These are phyloP conservation scores for Pentalonia nigronervosa DNA, from an alignment of 1,140 invertebrate species.

Conservation along the genomic window DNA sequence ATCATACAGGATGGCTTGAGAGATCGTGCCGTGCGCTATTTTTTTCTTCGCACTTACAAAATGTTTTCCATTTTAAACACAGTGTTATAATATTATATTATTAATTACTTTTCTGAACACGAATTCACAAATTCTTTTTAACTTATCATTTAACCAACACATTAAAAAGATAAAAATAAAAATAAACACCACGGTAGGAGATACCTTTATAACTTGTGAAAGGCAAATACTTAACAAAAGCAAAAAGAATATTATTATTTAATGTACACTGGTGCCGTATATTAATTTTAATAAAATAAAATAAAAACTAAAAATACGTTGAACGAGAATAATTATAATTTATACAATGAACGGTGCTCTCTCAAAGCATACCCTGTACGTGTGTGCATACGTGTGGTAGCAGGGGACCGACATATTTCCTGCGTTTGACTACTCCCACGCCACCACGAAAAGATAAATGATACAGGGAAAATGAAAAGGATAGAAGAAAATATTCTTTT, in stretches of 20 bases:
- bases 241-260: not conserved
- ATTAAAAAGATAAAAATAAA: not conserved
- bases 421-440: constrained; percentile 10
- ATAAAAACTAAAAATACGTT: not conserved
- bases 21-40: not conserved
- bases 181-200: not conserved
- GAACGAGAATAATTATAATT: constrained; percentile 3
- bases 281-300: not conserved
- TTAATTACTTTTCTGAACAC: not conserved
- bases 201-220: not conserved
- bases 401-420: not conserved
- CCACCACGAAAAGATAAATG: constrained; percentile 12
- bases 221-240: not conserved
- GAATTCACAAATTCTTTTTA: not conserved
- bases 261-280: not conserved
- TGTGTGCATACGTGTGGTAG: not conserved
- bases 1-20: not conserved
- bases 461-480: not conserved
- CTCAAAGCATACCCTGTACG: not conserved
- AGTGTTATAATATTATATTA: not conserved
- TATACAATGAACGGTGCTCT: not conserved
- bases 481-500: constrained; percentile 33
- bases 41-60: not conserved
- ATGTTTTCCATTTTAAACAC: not conserved
- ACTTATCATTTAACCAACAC: not conserved